Percentiles rank a stretch among this genome's conserved stretches.
Conservation (phyloP, 2,113 vertebrate genomes). For the Theristicus caerulescens region DNA sequence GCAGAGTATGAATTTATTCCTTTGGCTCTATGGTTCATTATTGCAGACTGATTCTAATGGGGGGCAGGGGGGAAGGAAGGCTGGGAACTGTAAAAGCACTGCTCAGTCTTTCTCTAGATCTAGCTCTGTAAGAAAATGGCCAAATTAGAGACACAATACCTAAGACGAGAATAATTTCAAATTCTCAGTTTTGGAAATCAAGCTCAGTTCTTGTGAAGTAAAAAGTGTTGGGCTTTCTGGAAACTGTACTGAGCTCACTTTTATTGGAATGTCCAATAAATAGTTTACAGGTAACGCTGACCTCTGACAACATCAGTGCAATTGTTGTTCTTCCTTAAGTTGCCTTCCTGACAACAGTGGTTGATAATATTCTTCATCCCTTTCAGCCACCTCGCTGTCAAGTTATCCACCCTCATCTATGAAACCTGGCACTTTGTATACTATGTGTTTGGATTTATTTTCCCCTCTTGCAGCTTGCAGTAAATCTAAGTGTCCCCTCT, state of each 20-base stretch:
- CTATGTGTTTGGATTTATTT: background rate
- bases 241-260: background rate
- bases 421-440: background rate
- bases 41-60: background rate
- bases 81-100: background rate
- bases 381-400: background rate
- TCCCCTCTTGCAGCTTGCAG: background rate
- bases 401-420: background rate
- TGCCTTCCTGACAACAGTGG: background rate
- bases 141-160: background rate
- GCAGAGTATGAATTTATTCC: background rate
- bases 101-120: background rate
- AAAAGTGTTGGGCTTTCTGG: background rate
- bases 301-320: background rate
- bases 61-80: accelerated
- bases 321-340: background rate
- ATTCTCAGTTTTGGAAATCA: background rate
- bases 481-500: background rate
- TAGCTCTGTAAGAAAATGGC: background rate
- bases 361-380: background rate
- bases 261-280: background rate
- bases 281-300: background rate
- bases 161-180: background rate
- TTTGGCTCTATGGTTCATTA: background rate
- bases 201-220: background rate